A percentile compares a stretch with the other conserved stretches of the same genome.
Evolutionary conservation across 92 coral and sea anemone species (phyloP).

Genomic region (Meandrina meandrites): DNA sequence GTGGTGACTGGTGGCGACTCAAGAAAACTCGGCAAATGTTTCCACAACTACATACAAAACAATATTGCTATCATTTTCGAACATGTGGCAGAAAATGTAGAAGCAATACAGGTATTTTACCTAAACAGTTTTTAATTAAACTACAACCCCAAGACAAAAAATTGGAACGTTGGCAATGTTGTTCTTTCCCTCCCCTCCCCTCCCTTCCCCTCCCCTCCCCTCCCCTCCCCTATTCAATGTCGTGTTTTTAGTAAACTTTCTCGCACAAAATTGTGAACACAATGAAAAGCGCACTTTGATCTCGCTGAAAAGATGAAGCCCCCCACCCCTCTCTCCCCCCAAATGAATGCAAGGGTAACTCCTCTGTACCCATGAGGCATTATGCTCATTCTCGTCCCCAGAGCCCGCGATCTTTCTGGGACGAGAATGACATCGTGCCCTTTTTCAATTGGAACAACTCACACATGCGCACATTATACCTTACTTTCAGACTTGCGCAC

Average conservation of each 20-base stretch:
- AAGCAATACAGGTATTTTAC: constrained; percentile 55
- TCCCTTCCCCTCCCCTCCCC: too few species aligned
- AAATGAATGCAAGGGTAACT: background rate
- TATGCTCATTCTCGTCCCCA: too few species aligned
- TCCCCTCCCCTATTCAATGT: too few species aligned
- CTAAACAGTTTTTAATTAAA: background rate
- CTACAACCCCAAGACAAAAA: too few species aligned
- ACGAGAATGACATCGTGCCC: too few species aligned
- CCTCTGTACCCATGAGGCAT: background rate
- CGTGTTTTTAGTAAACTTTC: too few species aligned
- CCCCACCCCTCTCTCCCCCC: background rate
- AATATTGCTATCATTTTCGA: constrained; percentile 54
- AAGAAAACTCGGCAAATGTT: constrained; percentile 67
- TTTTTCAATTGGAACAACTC: background rate
- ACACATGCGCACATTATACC: background rate
- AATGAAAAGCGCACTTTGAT: too few species aligned
- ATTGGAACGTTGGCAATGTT: too few species aligned
- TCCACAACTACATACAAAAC: constrained; percentile 51
- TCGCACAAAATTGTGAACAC: too few species aligned
- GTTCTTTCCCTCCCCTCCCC: too few species aligned
- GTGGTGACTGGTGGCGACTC: constrained; percentile 68
- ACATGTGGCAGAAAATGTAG: constrained; percentile 43
- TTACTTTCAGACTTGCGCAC: background rate
- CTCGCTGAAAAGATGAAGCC: too few species aligned
- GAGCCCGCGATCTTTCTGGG: too few species aligned